Evolutionary conservation across 2,113 vertebrate species (phyloP).

Genomic region (Oxygymnocypris stewartii): DNA sequence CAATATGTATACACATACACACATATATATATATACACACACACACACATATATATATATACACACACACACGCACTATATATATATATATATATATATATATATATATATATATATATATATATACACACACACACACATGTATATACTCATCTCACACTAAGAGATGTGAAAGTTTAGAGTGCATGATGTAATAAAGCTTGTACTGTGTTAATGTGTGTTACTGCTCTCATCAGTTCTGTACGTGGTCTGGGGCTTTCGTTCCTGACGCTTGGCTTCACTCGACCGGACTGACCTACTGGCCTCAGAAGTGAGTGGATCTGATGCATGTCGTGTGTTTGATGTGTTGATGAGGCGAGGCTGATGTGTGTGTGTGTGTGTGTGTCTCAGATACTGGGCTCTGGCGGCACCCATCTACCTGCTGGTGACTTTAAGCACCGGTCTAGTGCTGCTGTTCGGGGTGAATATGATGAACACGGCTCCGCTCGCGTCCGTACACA

Average conservation of each 20-base stretch:
- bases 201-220: background rate
- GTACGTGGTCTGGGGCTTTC: constrained; percentile 93
- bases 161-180: no score
- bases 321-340: background rate
- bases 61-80: no score
- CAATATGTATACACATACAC: no score
- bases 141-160: no score
- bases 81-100: no score
- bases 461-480: constrained; percentile 92
- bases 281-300: constrained; percentile 89
- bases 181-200: no score
- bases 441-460: constrained; percentile 83
- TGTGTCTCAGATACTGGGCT: constrained; percentile 86
- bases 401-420: constrained; percentile 87
- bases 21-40: no score
- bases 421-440: constrained; percentile 78
- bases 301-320: constrained; percentile 94
- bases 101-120: no score
- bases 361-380: background rate
- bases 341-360: background rate
- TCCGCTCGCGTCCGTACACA: constrained; percentile 85
- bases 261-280: constrained; percentile 91
- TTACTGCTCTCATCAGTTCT: constrained; percentile 73
- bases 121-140: no score
- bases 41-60: no score